Conservation (phyloP, 2,888 invertebrate genomes). For the Candidula unifasciata region DNA sequence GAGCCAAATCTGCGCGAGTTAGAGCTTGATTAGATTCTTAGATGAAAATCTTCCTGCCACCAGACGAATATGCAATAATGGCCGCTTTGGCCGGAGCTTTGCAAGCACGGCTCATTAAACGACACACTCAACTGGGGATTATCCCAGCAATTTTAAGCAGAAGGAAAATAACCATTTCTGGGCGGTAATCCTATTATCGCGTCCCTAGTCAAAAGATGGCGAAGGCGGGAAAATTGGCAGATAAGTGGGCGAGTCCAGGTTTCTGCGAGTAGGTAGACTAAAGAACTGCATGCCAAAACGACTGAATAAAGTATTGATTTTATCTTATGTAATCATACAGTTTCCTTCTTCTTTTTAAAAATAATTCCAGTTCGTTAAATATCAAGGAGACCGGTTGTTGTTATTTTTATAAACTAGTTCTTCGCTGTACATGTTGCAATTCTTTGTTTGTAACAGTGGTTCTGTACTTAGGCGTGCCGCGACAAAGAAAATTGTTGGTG, state of each 20-base stretch:
- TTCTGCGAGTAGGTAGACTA: neutral
- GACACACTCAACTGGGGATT: constrained; percentile 49
- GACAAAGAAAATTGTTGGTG: too few relatives aligned
- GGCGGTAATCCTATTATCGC: constrained; percentile 38
- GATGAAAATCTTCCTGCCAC: constrained; percentile 5
- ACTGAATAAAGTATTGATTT: neutral
- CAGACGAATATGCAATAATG: constrained; percentile 44
- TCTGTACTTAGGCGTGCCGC: too few relatives aligned
- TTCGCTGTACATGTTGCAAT: too few relatives aligned
- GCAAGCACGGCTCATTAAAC: constrained; percentile 53
- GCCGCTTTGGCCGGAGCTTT: constrained; percentile 45
- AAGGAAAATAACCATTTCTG: constrained; percentile 31
- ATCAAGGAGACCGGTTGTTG: too few relatives aligned
- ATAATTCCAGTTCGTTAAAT: too few relatives aligned
- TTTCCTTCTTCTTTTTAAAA: too few relatives aligned
- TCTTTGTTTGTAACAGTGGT: too few relatives aligned
- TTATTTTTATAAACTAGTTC: too few relatives aligned
- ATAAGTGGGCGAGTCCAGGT: neutral
- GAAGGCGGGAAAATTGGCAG: neutral
- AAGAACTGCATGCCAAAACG: neutral
- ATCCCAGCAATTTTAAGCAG: constrained; percentile 29
- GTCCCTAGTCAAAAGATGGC: neutral
- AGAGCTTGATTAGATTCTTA: constrained; percentile 36
- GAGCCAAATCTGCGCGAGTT: neutral
- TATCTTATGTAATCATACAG: too few relatives aligned